These are phyloP conservation scores for Periplaneta americana DNA, from an alignment of 1,140 invertebrate genomes.

Conservation along the genomic window DNA sequence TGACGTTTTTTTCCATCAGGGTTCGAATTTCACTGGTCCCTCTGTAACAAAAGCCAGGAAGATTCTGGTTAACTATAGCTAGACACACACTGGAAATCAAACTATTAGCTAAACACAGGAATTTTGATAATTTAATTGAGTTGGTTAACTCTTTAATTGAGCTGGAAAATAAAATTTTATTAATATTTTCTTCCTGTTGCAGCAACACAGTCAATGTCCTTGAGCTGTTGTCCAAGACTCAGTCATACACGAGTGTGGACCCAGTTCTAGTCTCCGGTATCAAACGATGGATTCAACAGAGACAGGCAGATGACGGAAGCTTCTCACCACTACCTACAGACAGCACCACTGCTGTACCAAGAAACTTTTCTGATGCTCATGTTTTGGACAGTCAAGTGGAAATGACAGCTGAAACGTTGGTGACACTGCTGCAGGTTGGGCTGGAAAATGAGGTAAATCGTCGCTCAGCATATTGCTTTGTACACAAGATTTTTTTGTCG, in stretches of 20 bases:
- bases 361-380: background rate
- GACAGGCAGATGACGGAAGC: constrained; percentile 51
- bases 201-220: constrained; percentile 27
- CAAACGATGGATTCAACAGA: constrained; percentile 50
- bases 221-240: constrained; percentile 50
- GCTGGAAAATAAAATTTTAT: no score
- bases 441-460: constrained; percentile 46
- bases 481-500: no score
- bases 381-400: background rate
- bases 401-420: constrained; percentile 50
- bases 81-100: no score
- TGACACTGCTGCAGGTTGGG: constrained; percentile 49
- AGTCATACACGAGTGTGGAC: constrained; percentile 50
- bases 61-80: no score
- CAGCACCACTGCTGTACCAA: constrained; percentile 27
- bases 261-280: constrained; percentile 47
- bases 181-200: constrained; percentile 23
- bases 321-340: constrained; percentile 49
- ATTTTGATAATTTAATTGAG: no score
- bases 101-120: no score
- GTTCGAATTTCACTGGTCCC: no score
- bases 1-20: no score
- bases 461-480: background rate
- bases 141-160: no score
- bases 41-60: no score